Conservation (phyloP, 2,797 vertebrate genomes). For the Lemur catta region DNA sequence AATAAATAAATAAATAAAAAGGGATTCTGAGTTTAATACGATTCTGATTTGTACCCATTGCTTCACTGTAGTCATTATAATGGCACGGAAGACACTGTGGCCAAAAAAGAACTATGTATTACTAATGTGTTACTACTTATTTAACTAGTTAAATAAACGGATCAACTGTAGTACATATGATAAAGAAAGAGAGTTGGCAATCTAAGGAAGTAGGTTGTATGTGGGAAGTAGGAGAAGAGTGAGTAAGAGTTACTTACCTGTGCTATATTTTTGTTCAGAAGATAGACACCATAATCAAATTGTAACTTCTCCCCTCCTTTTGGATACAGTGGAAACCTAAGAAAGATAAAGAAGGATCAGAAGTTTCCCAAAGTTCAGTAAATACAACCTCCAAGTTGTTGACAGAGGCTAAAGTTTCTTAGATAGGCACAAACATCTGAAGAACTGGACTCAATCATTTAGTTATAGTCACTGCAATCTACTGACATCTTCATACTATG, state of each 20-base stretch:
- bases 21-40: not conserved
- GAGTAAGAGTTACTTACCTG: constrained; percentile 88
- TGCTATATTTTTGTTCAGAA: constrained; percentile 99
- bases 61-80: not conserved
- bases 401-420: not conserved
- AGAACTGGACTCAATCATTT: not conserved
- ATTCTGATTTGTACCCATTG: not conserved
- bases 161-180: not conserved
- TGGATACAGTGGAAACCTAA: constrained; percentile 95
- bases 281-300: constrained; percentile 98
- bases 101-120: not conserved
- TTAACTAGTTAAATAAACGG: not conserved
- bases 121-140: not conserved
- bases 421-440: constrained; percentile 1
- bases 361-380: constrained; percentile 42
- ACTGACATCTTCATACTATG: not conserved
- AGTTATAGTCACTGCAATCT: not conserved
- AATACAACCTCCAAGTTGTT: not conserved
- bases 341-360: constrained; percentile 40
- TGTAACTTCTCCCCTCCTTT: constrained; percentile 97
- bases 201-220: not conserved
- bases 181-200: not conserved
- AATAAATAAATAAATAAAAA: not conserved
- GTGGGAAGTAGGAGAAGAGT: not conserved
- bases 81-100: not conserved